Evolutionary conservation across 2,888 invertebrate genomes (phyloP).

Genomic region (Nomada ferruginata): DNA sequence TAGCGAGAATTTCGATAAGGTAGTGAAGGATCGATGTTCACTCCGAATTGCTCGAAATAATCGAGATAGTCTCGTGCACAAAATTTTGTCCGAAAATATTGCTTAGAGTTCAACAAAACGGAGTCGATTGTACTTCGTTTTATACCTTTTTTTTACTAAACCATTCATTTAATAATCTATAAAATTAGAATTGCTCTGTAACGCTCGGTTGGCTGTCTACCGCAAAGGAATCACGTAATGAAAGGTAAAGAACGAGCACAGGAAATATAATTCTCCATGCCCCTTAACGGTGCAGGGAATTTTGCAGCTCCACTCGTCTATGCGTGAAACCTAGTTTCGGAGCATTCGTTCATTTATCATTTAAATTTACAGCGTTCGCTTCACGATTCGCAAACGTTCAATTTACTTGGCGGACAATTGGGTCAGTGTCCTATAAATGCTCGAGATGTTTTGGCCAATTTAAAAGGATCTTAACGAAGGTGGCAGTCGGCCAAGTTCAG

Average conservation of each 20-base stretch:
- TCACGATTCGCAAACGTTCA: background rate
- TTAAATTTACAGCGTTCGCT: background rate
- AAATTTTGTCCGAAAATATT: background rate
- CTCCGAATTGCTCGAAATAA: background rate
- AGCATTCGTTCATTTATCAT: background rate
- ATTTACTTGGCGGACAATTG: slow-evolving; percentile 38
- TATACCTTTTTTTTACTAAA: background rate
- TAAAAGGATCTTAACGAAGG: slow-evolving; percentile 26
- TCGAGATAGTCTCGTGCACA: background rate
- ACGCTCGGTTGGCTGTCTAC: slow-evolving; percentile 10
- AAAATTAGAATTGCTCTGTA: background rate
- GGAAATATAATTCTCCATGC: slow-evolving; percentile 16
- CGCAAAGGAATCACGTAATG: no score
- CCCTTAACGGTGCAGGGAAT: background rate
- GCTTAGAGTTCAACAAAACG: background rate
- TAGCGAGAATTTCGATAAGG: background rate
- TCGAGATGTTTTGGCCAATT: slow-evolving; percentile 15
- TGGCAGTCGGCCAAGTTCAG: slow-evolving; percentile 56
- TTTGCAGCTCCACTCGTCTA: background rate
- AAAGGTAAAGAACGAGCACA: background rate
- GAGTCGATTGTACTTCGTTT: no score
- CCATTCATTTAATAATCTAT: background rate
- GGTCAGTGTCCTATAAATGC: slow-evolving; percentile 40
- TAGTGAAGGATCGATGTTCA: background rate
- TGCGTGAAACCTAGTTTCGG: background rate